Conservation (phyloP, 2,113 vertebrate species). For the Lepidothrix coronata region DNA sequence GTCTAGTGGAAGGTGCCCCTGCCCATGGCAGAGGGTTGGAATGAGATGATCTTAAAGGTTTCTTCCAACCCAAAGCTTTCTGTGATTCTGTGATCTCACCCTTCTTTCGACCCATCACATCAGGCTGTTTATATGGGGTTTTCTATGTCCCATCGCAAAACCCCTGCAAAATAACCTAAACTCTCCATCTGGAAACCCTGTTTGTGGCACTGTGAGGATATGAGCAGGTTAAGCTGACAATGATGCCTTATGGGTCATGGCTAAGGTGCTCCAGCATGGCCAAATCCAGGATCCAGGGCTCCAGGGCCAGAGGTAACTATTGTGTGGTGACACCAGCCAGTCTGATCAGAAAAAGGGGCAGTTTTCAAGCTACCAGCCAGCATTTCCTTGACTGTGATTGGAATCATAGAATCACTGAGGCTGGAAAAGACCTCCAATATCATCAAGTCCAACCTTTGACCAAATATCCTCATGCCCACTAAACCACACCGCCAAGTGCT, state of each 20-base stretch:
- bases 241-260: background rate
- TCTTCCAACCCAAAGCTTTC: background rate
- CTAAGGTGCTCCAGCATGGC: background rate
- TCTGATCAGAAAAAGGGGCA: background rate
- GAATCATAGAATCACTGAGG: background rate
- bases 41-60: background rate
- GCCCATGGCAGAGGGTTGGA: background rate
- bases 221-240: background rate
- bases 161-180: background rate
- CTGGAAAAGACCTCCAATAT: background rate
- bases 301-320: background rate
- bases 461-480: fast-evolving
- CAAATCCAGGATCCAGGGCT: background rate
- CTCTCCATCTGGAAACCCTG: background rate
- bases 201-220: background rate
- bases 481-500: background rate
- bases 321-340: background rate
- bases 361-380: background rate
- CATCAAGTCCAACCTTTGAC: background rate
- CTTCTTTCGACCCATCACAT: background rate
- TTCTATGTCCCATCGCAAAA: background rate
- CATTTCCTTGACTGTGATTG: background rate
- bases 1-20: background rate
- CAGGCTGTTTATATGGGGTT: background rate
- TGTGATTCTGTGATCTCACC: background rate